Evolutionary conservation across 1,140 invertebrate species (phyloP), one percentile per base, ranked within the genome.

Genomic region (Drosophila sturtevanti): DNA sequence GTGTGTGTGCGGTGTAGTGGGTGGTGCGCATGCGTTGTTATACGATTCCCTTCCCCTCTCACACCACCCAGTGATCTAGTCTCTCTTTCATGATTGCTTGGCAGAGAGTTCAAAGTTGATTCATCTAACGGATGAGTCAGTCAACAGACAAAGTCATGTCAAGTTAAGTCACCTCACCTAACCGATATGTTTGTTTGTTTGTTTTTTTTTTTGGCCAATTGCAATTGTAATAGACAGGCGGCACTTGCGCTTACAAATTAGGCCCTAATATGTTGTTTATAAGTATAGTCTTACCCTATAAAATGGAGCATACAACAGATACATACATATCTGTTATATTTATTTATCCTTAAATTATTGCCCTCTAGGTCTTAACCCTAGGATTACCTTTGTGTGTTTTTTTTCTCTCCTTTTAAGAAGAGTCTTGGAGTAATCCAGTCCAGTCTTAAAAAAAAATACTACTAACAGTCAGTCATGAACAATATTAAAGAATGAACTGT

Each of bases 101-200:
- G 5, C 41, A 34, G 9, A 64, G 85, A 77, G 84, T 89, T 89
- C 84, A 89, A 77, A 84, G 84, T 77, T 89, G 79, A 87, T 87
- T 69, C 72, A 77, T 66, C 64, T 48, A 63, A 41, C 63, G 67
- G 59, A 70, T 68, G 63, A 12, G 34, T 48, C 41, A 18, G 73
- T 77, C 74, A 77, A 37, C 41, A 44, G 41, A 16, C 41, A 44
- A 44, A 31, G 14, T 44, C 14, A 18, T 16, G 14, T 44, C 41
- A 44, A 44, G 14, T 44, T 44, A 44, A 44, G 41, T 44, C 41
- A 44, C 7, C n/a, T 44, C 41, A 44, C 14, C 16, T 77, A 67
- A 77, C 73, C 65, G 61, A 38, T 59, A 68, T 61, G 69, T 68
- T 81, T 81, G 73, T 77, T 79, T 31, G 2, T 24, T 24, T 0